Evolutionary conservation across 2,888 invertebrate species (phyloP), one percentile per base, ranked within the genome.

Genomic region (Microchrysa polita): DNA sequence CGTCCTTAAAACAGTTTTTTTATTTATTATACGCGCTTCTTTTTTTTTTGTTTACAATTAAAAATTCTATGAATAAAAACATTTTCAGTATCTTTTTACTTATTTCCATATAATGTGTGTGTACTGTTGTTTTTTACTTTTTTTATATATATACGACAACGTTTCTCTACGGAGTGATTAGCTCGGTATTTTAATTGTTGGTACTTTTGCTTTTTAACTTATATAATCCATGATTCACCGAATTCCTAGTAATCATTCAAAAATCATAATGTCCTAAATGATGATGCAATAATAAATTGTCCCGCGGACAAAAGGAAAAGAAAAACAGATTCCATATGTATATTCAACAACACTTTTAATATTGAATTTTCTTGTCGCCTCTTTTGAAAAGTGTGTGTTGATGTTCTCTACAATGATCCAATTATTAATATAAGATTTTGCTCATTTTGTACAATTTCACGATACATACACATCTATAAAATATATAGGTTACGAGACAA

Each of bases 381-480:
- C 34, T 53, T 72, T 44, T 60, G 48, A 72, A 59, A 60, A 10
- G 23, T 71, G n/a, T n/a, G n/a, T 59, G 18, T 72, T 14, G 22
- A 23, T 67, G 27, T 55, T 53, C 27, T 34, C 55, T 67, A 53
- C 55, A 22, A 48, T 60, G n/a, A n/a, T n/a, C n/a, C 44, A 59
- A 60, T 60, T n/a, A n/a, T n/a, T 40, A 55, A 18, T 67, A n/a
- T n/a, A n/a, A n/a, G 27, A 52, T 27, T 27, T 53, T 67, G 12
- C 53, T 23, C 69, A 72, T 75, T n/a, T 75, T 75, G 75, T 75
- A 75, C 75, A 75, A 73, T 57, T 75, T 75, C 63, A 75, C 75
- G 73, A 69, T 65, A 75, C 73, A 73, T 63, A 67, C 67, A 71
- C 65, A 73, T 73, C 65, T 73, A 73, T 65, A 73, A 73, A 53